phyloP scores from a whole-genome alignment of 2,888 invertebrate genomes.

The Nomada fucata region DNA sequence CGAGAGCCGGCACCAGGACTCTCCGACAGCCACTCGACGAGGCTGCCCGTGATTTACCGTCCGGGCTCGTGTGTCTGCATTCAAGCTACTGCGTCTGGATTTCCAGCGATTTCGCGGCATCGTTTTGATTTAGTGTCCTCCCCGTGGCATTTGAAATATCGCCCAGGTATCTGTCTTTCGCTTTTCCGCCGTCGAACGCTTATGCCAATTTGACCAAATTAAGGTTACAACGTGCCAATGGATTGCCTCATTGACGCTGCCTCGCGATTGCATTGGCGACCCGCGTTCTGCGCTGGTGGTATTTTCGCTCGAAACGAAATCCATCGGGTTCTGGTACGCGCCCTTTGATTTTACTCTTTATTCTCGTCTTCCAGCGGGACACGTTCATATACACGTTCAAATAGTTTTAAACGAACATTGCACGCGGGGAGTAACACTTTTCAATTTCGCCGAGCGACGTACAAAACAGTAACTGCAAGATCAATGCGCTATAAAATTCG shows the following conservation, averaged over 20 bases:
- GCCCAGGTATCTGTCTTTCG: conserved; percentile 59
- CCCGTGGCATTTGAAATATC: conserved; percentile 64
- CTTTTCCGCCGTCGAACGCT: conserved; percentile 37
- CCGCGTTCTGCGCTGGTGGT: not conserved
- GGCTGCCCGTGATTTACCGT: conserved; percentile 71
- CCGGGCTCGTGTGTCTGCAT: conserved; percentile 68
- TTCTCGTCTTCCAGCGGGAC: too few relatives aligned
- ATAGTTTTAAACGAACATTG: too few relatives aligned
- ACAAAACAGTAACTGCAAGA: too few relatives aligned
- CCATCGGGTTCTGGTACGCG: too few relatives aligned
- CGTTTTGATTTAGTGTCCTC: conserved; percentile 69
- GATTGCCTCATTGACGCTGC: not conserved
- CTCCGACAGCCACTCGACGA: conserved; percentile 75
- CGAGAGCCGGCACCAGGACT: conserved; percentile 68
- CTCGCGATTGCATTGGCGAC: not conserved
- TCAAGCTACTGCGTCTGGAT: conserved; percentile 70
- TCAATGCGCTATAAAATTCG: too few relatives aligned
- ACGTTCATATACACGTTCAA: too few relatives aligned
- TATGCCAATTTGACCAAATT: conserved; percentile 27
- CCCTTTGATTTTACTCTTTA: too few relatives aligned
- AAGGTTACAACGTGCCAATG: conserved; percentile 19
- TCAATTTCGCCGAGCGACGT: too few relatives aligned
- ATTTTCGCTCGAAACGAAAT: not conserved
- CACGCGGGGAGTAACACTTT: too few relatives aligned
- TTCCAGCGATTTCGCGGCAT: conserved; percentile 72